These are phyloP conservation scores for Hirtodrosophila confusa DNA, from an alignment of 2,888 invertebrate genomes.

Conservation along the genomic window DNA sequence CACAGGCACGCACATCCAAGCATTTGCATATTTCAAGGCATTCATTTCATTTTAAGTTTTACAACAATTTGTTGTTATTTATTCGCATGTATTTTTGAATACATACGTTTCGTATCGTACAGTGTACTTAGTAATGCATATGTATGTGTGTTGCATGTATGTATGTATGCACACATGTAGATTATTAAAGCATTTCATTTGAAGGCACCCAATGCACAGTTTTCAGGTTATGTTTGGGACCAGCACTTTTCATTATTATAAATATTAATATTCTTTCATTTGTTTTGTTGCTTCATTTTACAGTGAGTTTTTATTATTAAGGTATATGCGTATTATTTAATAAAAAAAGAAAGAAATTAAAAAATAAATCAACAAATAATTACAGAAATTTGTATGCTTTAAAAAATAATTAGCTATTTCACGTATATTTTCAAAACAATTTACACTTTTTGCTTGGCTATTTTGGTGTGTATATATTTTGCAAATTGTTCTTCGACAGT, in stretches of 20 bases:
- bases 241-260: slow-evolving; percentile 4
- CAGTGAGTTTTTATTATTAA: slow-evolving; percentile 50
- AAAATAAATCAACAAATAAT: slow-evolving; percentile 48
- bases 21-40: slow-evolving; percentile 1
- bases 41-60: slow-evolving; percentile 5
- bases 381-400: slow-evolving; percentile 42
- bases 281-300: slow-evolving; percentile 40
- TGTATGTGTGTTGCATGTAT: slow-evolving; percentile 17
- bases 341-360: slow-evolving; percentile 22
- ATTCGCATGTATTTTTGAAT: slow-evolving; percentile 7
- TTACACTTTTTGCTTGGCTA: slow-evolving; percentile 49
- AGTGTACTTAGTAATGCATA: slow-evolving; percentile 19
- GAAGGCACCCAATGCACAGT: slow-evolving; percentile 25
- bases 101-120: slow-evolving; percentile 2
- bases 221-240: slow-evolving; percentile 1
- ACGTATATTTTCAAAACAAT: slow-evolving; percentile 65
- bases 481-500: slow-evolving; percentile 8
- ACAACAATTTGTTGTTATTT: slow-evolving; percentile 32
- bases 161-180: not conserved
- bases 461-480: slow-evolving; percentile 14
- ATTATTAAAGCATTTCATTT: slow-evolving; percentile 41
- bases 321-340: slow-evolving; percentile 41
- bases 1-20: not conserved
- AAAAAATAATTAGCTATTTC: slow-evolving; percentile 66
- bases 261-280: slow-evolving; percentile 9